Evolutionary conservation across 2,888 invertebrate species (phyloP).

Genomic region (Philopedon plagiatum): DNA sequence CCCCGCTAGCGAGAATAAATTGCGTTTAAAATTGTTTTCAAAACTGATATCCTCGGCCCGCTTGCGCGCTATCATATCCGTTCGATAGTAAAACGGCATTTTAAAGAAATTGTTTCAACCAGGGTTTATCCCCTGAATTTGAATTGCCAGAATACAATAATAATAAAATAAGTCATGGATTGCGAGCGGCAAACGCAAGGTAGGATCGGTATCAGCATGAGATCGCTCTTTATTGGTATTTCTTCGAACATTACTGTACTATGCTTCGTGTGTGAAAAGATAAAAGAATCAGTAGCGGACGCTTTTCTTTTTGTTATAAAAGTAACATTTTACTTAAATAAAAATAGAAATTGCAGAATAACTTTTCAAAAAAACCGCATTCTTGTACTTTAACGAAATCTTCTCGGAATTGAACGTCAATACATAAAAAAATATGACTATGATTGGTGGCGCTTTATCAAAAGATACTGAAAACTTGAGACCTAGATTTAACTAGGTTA

Average conservation of each 20-base stretch:
- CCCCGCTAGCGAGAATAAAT: slow-evolving; percentile 46
- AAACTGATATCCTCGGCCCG: slow-evolving; percentile 46
- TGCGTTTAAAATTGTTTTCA: slow-evolving; percentile 49
- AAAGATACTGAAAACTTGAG: no score
- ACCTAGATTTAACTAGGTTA: no score
- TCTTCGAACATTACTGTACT: slow-evolving; percentile 56
- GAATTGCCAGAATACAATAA: slow-evolving; percentile 56
- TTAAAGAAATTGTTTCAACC: slow-evolving; percentile 51
- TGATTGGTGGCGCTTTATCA: no score
- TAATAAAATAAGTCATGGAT: slow-evolving; percentile 59
- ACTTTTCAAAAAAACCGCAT: no score
- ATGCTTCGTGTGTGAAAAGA: slow-evolving; percentile 51
- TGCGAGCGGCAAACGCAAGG: slow-evolving; percentile 51
- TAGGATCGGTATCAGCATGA: slow-evolving; percentile 53
- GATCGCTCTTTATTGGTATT: slow-evolving; percentile 50
- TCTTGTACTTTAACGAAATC: no score
- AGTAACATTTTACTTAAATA: no score
- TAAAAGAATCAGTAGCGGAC: slow-evolving; percentile 34
- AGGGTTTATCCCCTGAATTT: slow-evolving; percentile 47
- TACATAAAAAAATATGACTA: no score
- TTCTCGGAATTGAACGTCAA: no score
- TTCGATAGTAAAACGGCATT: slow-evolving; percentile 49
- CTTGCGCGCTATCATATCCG: slow-evolving; percentile 46
- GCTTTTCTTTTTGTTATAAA: not conserved
- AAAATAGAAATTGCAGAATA: no score